Evolutionary conservation across 2,888 invertebrate species (phyloP), one percentile per base, ranked within the genome.

Genomic region (Theretra japonica): DNA sequence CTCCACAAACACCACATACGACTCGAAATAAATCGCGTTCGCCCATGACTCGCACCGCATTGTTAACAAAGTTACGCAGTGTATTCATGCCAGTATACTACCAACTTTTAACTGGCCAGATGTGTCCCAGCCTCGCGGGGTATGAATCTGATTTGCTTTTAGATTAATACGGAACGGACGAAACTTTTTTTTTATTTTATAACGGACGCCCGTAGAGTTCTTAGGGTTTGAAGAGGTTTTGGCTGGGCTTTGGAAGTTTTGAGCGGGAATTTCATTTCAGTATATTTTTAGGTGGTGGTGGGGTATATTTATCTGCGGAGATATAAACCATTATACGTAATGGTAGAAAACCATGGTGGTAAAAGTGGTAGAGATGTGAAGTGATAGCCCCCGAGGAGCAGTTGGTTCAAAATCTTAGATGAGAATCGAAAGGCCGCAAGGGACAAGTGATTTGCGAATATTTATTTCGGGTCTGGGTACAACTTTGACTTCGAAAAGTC

Each of bases 101-200:
- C 85, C 87, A 93, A 93, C 91, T 93, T 92, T 92, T 92, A 93
- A 93, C 92, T 91, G 92, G 89, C 92, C 93, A 92, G 93, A 92
- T 93, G 93, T 84, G 92, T 79, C 90, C 84, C 88, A 83, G 84
- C 86, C 88, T 79, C 78, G 84, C 75, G 78, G 86, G 86, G 86
- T 87, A 90, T 90, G 90, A 90, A 91, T 92, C 88, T 89, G 91
- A 91, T 92, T 91, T 90, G 90, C 88, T 87, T 89, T 87, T 86
- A 89, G 86, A 92, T 91, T 91, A 92, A 90, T 91, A 90, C 82
- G 81, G 79, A 83, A 80, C 77, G 80, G 82, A 77, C 74, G 73
- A 86, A 86, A 21, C 81, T 85, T 86, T 86, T 86, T n/a, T 88
- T 86, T 86, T 85, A 82, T 83, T 80, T 80, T 78, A 79, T 78